Base-by-base conservation (phyloP, 2,797 vertebrate genomes). In the Mus minutoides region DNA sequence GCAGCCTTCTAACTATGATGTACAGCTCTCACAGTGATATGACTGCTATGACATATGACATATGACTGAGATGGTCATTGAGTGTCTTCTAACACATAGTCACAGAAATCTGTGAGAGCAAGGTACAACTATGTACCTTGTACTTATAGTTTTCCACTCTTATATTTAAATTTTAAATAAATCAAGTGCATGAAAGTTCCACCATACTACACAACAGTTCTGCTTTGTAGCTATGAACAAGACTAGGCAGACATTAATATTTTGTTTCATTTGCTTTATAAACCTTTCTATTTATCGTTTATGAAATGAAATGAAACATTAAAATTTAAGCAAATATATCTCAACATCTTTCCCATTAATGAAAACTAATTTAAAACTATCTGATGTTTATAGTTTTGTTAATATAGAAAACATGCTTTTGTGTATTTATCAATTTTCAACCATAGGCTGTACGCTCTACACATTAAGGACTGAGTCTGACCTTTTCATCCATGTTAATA, bases 231-330 rank as follows among this genome's bases (percentile, higher is more conserved):
- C 14, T 58, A 52, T 4, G 29, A 60, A 2, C 29, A 95, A 31
- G 73, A 79, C 73, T 40, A 67, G 75, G 22, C 21, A 86, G 64
- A 46, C 67, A 64, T 2, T 43, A 43, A 75, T 75, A 79, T 85
- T 89, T 34, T 75, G 24, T 29, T 91, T 46, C 34, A 64, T 92
- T 95, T 91, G 11, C 52, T 88, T 80, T 73, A 89, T 17, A 92
- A 80, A 69, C 58, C 77, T 91, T 54, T 56, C n/a, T 24, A 84
- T 56, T 58, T 56, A 49, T 49, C 14, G 37, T 85, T 79, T 67
- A 73, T 80, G 40, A 94, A 80, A 85, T 67, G 29, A 92, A 92
- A 88, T 37, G 43, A 78, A 31, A 90, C 46, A 79, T 49, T 67
- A 67, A 79, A 49, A 69, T 62, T 46, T 49, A 75, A 79, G 13